Evolutionary conservation across 1,140 invertebrate genomes (phyloP).

Genomic region (Aradophagus sp.): DNA sequence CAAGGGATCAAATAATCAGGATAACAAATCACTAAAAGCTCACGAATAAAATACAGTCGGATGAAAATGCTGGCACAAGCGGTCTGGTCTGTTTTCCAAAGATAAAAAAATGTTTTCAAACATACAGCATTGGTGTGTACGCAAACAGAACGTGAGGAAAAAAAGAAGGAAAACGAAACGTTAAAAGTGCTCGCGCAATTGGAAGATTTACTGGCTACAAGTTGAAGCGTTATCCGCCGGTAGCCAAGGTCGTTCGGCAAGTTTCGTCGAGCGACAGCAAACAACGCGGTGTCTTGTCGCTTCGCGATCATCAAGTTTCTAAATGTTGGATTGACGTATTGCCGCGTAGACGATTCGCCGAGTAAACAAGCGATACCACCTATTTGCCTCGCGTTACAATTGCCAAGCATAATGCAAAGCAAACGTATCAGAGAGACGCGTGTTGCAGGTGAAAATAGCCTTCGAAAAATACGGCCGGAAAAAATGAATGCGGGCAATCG

Average conservation of each 20-base stretch:
- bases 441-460: too few relatives aligned
- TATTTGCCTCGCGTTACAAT: too few relatives aligned
- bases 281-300: slow-evolving; percentile 34
- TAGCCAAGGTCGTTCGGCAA: slow-evolving; percentile 50
- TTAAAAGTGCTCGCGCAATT: slow-evolving; percentile 40
- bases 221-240: slow-evolving; percentile 14
- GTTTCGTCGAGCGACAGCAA: slow-evolving; percentile 18
- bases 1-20: too few relatives aligned
- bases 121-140: slow-evolving; percentile 17
- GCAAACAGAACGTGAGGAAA: slow-evolving; percentile 6
- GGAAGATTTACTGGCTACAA: slow-evolving; percentile 49
- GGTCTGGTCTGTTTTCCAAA: too few relatives aligned
- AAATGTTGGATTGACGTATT: slow-evolving; percentile 70
- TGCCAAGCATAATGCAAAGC: too few relatives aligned
- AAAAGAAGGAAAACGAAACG: slow-evolving; percentile 38
- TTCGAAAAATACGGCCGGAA: too few relatives aligned
- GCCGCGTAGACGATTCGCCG: slow-evolving; percentile 61
- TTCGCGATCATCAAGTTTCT: slow-evolving; percentile 45
- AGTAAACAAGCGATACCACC: slow-evolving; percentile 69
- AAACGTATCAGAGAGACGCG: too few relatives aligned
- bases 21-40: too few relatives aligned
- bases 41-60: too few relatives aligned
- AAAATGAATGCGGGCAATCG: too few relatives aligned
- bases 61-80: too few relatives aligned
- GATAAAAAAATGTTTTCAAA: too few relatives aligned